Evolutionary conservation across 2,113 vertebrate genomes (phyloP), one percentile per base, ranked within the genome.

Genomic region (Tinamus guttatus): DNA sequence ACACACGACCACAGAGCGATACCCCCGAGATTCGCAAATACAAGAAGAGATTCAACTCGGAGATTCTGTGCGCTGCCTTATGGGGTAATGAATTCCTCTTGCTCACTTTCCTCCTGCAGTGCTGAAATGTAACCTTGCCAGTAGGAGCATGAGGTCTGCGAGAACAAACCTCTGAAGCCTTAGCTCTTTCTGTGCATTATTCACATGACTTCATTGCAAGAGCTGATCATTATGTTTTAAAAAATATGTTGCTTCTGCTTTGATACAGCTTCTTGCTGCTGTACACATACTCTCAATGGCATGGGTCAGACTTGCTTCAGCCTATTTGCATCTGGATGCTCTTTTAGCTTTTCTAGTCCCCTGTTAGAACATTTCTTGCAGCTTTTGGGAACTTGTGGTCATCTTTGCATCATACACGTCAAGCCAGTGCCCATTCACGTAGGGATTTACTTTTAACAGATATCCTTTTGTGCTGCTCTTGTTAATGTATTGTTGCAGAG

Each of bases 1-100:
- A 99, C 78, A 99, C 99, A 1, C 98, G 99, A n/a, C 99, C 99
- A 32, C 99, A 99, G 97, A 99, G 99, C 11, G 99, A 99, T 96
- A 99, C 99, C 6, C 99, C 99, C 0, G 99, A 99, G 97, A 99
- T 99, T 75, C 99, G 99, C 95, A 99, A 99, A 96, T 99, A 99
- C 97, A 99, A 99, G 98, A 99, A 99, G 98, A 98, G 99, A 94
- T 99, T 99, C 98, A 99, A 99, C 97, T 99, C 99, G 0, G 99
- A 99, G 98, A 99, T 99, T 87, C 98, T 99, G 51, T 99, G 99
- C 73, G 99, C 99, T 10, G 99, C 99, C 6, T 98, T 99, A 74
- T 99, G 99, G 99, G 99, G 99, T 99, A 98, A 98, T 97, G 96
- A 43, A 41, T 56, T 77, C 5, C 1, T 76, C 2, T 88, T 74